Evolutionary conservation across 2,113 vertebrate species (phyloP), one percentile per base, ranked within the genome.

Genomic region (Pelodiscus sinensis): DNA sequence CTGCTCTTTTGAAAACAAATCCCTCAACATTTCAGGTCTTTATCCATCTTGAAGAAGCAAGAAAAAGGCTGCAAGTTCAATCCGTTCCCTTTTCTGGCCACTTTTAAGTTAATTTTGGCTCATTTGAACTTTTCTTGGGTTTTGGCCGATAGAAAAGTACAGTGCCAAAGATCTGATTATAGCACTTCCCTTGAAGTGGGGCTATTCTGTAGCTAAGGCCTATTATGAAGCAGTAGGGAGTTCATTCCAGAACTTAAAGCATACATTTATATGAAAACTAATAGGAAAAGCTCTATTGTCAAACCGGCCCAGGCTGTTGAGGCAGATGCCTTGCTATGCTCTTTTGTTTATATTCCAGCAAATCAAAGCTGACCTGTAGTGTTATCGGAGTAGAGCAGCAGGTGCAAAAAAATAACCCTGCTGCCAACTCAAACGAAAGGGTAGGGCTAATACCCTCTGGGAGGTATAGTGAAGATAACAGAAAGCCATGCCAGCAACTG

Each of bases 261-360:
- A 13, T 78, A 83, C 95, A 95, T 98, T 97, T 96, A 91, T 94
- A 96, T 88, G 89, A 96, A 98, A 97, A 94, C 35, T 93, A 85
- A 55, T 93, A 95, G 92, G 96, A 97, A 97, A 94, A 90, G 82
- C 73, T 50, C n/a, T 92, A 90, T 79, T 0, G 79, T 97, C 89
- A 94, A 97, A 98, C 97, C 88, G 88, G 97, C 96, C 94, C 62
- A 38, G 96, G 97, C 97, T 98, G 97, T 97, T 87, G 77, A 97
- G 97, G 97, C 97, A 98, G 97, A 98, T 98, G 97, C 97, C 96
- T 98, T 97, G 96, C 98, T 98, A 97, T 98, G 96, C 95, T 96
- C 97, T 98, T 97, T 96, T 98, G 97, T 98, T 98, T 98, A 97
- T 98, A 98, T 96, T 97, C 95, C 97, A 97, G 95, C 97, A 98